Evolutionary conservation across 2,888 invertebrate species (phyloP).

Genomic region (Anaspis maculata): DNA sequence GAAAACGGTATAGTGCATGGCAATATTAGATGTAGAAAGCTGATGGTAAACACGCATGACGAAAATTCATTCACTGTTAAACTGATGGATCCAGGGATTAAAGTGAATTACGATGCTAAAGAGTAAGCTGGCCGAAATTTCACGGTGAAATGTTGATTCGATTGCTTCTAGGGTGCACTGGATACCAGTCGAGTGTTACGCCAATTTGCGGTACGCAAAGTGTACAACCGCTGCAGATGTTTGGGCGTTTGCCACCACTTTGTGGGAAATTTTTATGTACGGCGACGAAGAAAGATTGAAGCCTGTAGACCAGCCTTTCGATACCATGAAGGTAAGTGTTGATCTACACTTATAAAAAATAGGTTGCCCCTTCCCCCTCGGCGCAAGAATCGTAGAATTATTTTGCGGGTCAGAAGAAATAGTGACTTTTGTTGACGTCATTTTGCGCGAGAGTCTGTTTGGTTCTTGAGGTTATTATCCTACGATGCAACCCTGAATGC

Average conservation of each 20-base stretch:
- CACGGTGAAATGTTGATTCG: background rate
- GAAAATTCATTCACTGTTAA: slow-evolving; percentile 66
- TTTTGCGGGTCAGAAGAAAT: too few relatives aligned
- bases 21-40: slow-evolving; percentile 71
- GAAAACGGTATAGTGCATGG: slow-evolving; percentile 80
- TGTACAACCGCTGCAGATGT: slow-evolving; percentile 68
- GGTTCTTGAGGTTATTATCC: too few relatives aligned
- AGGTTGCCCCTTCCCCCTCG: too few relatives aligned
- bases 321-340: slow-evolving; percentile 35
- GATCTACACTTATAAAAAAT: too few relatives aligned
- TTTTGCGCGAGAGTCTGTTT: too few relatives aligned
- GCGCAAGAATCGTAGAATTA: too few relatives aligned
- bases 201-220: slow-evolving; percentile 58
- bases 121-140: slow-evolving; percentile 51
- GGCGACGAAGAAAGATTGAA: too few relatives aligned
- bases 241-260: slow-evolving; percentile 86
- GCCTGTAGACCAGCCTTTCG: too few relatives aligned
- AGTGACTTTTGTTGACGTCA: too few relatives aligned
- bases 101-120: slow-evolving; percentile 48
- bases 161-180: slow-evolving; percentile 72
- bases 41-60: slow-evolving; percentile 69
- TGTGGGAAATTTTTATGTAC: slow-evolving; percentile 86
- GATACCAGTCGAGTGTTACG: slow-evolving; percentile 79
- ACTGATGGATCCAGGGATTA: slow-evolving; percentile 74
- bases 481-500: too few relatives aligned